Conservation (phyloP, 2,888 invertebrate genomes). For the Reticulitermes lucifugus region DNA sequence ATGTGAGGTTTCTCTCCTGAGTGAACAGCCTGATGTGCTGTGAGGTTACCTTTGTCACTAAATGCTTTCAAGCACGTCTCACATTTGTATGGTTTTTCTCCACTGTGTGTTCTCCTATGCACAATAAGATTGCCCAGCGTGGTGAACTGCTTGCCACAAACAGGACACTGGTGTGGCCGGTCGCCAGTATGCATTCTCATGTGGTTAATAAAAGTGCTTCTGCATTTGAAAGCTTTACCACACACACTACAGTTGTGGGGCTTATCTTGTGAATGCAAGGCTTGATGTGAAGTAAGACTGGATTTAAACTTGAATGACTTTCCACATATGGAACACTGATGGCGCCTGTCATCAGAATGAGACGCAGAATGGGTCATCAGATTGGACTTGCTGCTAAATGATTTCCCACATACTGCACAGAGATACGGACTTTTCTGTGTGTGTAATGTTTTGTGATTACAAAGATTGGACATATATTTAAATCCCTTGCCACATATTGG, state of each 20-base stretch:
- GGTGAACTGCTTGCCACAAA: slow-evolving; percentile 17
- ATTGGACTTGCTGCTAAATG: slow-evolving; percentile 32
- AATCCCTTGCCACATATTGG: slow-evolving; percentile 26
- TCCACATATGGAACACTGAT: slow-evolving; percentile 38
- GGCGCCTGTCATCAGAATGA: slow-evolving; percentile 17
- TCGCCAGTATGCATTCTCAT: slow-evolving; percentile 37
- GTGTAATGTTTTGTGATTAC: slow-evolving; percentile 36
- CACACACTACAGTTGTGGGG: slow-evolving; percentile 37
- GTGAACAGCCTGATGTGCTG: slow-evolving; percentile 34
- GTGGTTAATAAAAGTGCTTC: slow-evolving; percentile 24
- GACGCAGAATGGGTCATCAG: slow-evolving; percentile 30
- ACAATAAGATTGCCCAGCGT: slow-evolving; percentile 36
- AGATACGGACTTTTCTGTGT: slow-evolving; percentile 24
- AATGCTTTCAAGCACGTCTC: slow-evolving; percentile 29
- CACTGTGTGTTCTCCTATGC: slow-evolving; percentile 18
- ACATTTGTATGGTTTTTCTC: slow-evolving; percentile 36
- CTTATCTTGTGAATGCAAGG: slow-evolving; percentile 23
- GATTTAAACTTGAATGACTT: slow-evolving; percentile 37
- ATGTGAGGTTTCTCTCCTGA: slow-evolving; percentile 36
- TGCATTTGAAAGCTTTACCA: slow-evolving; percentile 31
- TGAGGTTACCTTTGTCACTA: slow-evolving; percentile 43
- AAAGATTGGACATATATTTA: slow-evolving; percentile 35
- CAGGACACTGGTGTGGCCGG: slow-evolving; percentile 12
- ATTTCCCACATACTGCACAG: slow-evolving; percentile 33
- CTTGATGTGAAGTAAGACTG: slow-evolving; percentile 22